These are phyloP conservation scores for Cyanoderma ruficeps DNA, from an alignment of 2,113 vertebrate genomes.

Conservation along the genomic window DNA sequence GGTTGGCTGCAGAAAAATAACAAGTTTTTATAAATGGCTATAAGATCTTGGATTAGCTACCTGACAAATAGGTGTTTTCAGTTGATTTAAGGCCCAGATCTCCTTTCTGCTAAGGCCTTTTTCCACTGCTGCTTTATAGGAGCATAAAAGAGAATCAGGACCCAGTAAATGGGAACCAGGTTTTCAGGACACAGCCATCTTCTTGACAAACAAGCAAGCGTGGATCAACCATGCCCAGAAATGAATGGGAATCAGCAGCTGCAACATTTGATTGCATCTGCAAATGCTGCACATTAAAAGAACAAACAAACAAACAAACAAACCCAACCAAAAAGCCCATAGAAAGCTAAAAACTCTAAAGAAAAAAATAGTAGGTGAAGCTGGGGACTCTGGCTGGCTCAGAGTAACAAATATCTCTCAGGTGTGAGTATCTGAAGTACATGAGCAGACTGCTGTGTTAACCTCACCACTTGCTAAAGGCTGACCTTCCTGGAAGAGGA, in stretches of 20 bases:
- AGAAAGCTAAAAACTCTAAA: background rate
- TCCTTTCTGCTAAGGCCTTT: background rate
- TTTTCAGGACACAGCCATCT: rapidly evolving
- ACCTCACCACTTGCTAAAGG: background rate
- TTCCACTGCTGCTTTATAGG: background rate
- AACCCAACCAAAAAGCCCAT: background rate
- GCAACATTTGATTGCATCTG: background rate
- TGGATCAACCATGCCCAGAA: background rate
- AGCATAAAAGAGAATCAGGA: background rate
- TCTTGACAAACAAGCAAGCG: background rate
- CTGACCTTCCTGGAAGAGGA: background rate
- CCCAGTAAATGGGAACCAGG: background rate
- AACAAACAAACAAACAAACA: background rate
- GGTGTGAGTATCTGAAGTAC: background rate
- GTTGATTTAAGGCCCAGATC: background rate
- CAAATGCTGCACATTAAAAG: background rate
- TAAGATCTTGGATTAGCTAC: conserved; percentile 20
- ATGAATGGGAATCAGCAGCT: background rate
- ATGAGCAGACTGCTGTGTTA: background rate
- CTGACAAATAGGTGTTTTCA: conserved; percentile 20
- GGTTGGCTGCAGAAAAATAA: conserved; percentile 9
- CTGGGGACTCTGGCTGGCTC: background rate
- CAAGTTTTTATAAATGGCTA: background rate
- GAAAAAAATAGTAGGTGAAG: background rate
- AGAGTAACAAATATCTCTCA: background rate